phyloP scores from a whole-genome alignment of 2,113 vertebrate species.

The Macroglossus sobrinus region DNA sequence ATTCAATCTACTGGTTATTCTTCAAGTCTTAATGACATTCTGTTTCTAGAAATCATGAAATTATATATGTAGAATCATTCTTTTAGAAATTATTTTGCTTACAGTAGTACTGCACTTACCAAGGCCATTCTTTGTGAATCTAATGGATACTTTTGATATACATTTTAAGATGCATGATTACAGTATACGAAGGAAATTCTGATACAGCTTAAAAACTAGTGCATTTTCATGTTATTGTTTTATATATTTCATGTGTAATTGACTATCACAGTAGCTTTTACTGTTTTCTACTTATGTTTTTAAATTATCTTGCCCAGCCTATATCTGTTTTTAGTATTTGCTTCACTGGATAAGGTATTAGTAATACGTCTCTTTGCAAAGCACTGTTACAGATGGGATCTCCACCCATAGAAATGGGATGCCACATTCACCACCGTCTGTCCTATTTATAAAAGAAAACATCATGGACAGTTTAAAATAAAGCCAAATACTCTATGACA shows the following conservation, averaged over 20 bases:
- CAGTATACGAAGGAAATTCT: background rate
- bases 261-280: background rate
- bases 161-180: background rate
- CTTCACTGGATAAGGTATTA: background rate
- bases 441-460: constrained; percentile 10
- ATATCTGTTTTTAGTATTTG: constrained; percentile 2
- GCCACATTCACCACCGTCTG: background rate
- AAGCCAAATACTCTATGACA: background rate
- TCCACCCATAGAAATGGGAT: background rate
- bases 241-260: background rate
- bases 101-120: background rate
- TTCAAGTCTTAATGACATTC: constrained; percentile 2
- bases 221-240: background rate
- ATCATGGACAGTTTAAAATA: background rate
- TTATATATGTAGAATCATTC: background rate
- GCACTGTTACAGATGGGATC: background rate
- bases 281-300: constrained; percentile 16
- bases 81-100: constrained; percentile 26
- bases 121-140: background rate
- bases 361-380: background rate
- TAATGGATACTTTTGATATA: background rate
- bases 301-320: background rate
- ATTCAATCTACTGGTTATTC: background rate
- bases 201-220: background rate
- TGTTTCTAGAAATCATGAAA: constrained; percentile 24